These are phyloP conservation scores for Caenorhabditis sinica DNA, from an alignment of 2,888 invertebrate genomes.

Conservation along the genomic window DNA sequence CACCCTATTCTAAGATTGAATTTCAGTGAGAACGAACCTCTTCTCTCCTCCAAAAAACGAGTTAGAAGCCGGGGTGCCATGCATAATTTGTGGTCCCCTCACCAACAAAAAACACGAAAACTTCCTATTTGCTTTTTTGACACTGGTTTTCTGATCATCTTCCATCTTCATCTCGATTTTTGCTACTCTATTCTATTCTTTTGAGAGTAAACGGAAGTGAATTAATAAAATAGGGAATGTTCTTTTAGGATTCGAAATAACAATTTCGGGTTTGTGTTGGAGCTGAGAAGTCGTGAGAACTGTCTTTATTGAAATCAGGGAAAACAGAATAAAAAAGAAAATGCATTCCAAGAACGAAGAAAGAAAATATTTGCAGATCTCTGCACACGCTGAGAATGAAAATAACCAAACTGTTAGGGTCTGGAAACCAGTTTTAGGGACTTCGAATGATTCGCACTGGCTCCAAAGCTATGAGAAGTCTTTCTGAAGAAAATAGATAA, in stretches of 20 bases:
- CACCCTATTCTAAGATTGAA: background rate
- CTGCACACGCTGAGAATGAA: too few species aligned
- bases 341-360: background rate
- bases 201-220: background rate
- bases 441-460: background rate
- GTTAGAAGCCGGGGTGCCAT: background rate
- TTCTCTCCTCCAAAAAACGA: background rate
- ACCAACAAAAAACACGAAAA: conserved; percentile 7
- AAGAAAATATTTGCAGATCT: background rate
- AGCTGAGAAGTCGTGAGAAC: too few species aligned
- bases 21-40: background rate
- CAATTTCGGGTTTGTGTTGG: too few species aligned
- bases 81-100: conserved; percentile 2
- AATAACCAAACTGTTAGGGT: background rate
- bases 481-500: background rate
- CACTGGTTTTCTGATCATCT: background rate
- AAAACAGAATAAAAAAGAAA: too few species aligned
- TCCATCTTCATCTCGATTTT: background rate
- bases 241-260: background rate
- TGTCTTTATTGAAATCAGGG: too few species aligned
- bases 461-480: background rate
- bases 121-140: background rate
- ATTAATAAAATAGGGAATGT: background rate
- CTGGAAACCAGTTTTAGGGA: background rate
- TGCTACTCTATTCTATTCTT: background rate